A percentile compares a stretch with the other conserved stretches of the same genome.
phyloP scores from a whole-genome alignment of 1,140 invertebrate species.

The Ditylenchus dipsaci region DNA sequence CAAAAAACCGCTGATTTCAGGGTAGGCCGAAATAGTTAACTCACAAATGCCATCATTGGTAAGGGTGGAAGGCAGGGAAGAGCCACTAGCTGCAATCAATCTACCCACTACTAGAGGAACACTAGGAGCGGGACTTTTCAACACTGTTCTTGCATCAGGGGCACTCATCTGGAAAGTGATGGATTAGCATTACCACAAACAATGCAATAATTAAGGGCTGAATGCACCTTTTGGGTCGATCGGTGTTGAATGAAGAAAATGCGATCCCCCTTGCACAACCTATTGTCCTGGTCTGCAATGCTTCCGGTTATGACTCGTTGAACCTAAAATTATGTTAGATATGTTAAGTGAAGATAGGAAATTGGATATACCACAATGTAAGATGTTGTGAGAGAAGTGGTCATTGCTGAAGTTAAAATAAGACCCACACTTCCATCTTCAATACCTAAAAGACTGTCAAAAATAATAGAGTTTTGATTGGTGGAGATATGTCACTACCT shows the following conservation, averaged over 20 bases:
- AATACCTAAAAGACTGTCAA: neutral
- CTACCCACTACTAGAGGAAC: constrained; percentile 17
- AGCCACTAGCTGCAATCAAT: neutral
- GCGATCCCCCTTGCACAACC: constrained; percentile 18
- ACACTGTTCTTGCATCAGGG: constrained; percentile 14
- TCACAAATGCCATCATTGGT: neutral
- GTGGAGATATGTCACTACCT: too few species aligned
- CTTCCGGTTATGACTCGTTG: constrained; percentile 26
- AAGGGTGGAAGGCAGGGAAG: neutral
- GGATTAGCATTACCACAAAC: neutral
- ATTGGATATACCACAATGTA: neutral
- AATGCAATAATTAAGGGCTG: neutral
- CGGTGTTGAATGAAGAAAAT: constrained; percentile 26
- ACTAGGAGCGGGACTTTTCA: constrained; percentile 7
- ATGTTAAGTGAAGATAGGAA: neutral
- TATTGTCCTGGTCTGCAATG: constrained; percentile 18
- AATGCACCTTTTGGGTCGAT: constrained; percentile 4
- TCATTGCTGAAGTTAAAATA: constrained; percentile 11
- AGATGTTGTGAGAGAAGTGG: neutral
- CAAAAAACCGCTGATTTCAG: too few species aligned
- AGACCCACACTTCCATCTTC: constrained; percentile 27
- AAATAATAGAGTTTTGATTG: too few species aligned
- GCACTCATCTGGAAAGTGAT: constrained; percentile 5
- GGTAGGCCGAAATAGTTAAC: neutral
- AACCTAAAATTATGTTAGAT: constrained; percentile 6